Conservation (phyloP, 2,888 invertebrate species). For the Chalcosyrphus nemorum region DNA sequence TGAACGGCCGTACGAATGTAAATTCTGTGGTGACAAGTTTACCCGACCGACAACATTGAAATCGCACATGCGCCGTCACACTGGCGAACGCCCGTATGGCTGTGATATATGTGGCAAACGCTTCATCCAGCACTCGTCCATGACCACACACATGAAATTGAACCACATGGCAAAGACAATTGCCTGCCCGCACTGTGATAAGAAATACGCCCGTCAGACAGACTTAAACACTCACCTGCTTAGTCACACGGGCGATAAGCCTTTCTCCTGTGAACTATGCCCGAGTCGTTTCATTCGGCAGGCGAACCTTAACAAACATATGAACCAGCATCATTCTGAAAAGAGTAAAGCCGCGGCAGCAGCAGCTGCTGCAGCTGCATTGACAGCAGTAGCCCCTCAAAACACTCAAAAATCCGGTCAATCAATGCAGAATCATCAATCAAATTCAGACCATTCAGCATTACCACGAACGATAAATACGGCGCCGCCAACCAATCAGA, state of each 20-base stretch:
- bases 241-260: slow-evolving; percentile 78
- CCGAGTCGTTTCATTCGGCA: slow-evolving; percentile 78
- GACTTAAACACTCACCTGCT: slow-evolving; percentile 77
- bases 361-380: not conserved
- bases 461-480: not conserved
- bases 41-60: slow-evolving; percentile 77
- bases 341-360: slow-evolving; percentile 43
- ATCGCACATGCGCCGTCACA: slow-evolving; percentile 78
- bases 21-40: slow-evolving; percentile 77
- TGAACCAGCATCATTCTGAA: slow-evolving; percentile 77
- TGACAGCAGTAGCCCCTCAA: not conserved
- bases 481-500: not conserved
- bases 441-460: not conserved
- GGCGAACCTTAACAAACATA: slow-evolving; percentile 78
- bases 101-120: slow-evolving; percentile 78
- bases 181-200: slow-evolving; percentile 78
- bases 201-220: slow-evolving; percentile 78
- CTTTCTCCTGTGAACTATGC: slow-evolving; percentile 77
- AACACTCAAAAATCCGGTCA: not conserved
- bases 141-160: slow-evolving; percentile 78
- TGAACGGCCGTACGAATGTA: slow-evolving; percentile 77
- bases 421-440: not conserved
- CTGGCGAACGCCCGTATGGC: slow-evolving; percentile 78
- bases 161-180: slow-evolving; percentile 78
- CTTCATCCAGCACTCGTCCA: slow-evolving; percentile 78